Evolutionary conservation across 2,113 vertebrate species (phyloP).

Genomic region (Oreocharis arfaki): DNA sequence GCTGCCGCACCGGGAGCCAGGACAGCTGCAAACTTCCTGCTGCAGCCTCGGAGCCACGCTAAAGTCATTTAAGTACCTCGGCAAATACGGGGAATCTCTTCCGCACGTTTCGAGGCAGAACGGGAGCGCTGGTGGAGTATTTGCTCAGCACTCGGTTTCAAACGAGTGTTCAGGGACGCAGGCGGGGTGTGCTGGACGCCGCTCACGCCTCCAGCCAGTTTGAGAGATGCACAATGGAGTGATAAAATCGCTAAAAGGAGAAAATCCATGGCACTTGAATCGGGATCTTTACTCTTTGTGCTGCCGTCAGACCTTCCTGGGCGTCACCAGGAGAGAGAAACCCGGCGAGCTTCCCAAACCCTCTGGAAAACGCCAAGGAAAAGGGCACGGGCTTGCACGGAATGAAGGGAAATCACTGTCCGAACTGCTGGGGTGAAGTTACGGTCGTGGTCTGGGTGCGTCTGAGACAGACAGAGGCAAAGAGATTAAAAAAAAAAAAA

Average conservation of each 20-base stretch:
- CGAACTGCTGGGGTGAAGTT: neutral
- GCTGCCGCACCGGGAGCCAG: neutral
- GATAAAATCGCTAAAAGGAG: neutral
- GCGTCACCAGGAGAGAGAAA: neutral
- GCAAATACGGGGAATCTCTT: neutral
- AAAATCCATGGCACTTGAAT: neutral
- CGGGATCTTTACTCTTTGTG: neutral
- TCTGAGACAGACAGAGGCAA: neutral
- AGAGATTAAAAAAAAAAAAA: fast-evolving
- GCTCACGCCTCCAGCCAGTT: neutral
- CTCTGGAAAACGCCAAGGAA: neutral
- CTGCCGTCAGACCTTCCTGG: neutral
- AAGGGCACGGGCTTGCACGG: neutral
- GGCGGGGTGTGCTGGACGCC: neutral
- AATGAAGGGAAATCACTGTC: neutral
- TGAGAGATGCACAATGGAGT: neutral
- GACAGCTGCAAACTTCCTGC: conserved; percentile 6
- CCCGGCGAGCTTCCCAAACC: neutral
- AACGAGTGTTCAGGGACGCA: neutral
- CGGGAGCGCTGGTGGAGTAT: neutral
- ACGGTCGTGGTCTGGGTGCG: too few species aligned
- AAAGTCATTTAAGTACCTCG: neutral
- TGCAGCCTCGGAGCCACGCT: neutral
- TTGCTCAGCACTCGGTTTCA: neutral
- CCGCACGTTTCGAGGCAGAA: neutral